These are phyloP conservation scores for Panthera tigris DNA, from an alignment of 2,113 vertebrate genomes.

Conservation along the genomic window DNA sequence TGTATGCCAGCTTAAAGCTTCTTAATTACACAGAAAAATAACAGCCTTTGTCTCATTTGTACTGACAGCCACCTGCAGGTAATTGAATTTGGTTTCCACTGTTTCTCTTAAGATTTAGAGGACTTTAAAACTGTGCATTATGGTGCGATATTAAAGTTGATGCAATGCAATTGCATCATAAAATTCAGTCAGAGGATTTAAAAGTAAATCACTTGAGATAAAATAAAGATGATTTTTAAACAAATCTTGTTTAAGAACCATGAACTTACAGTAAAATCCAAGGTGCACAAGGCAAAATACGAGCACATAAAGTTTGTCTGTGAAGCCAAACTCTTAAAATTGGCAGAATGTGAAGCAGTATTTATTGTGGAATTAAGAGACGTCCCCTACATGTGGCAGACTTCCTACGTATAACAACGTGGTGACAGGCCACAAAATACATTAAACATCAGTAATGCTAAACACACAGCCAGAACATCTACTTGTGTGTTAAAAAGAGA, in stretches of 20 bases:
- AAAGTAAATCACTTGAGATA: constrained; percentile 46
- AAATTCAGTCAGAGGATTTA: neutral
- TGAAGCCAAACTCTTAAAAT: neutral
- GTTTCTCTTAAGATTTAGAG: neutral
- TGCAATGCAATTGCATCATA: neutral
- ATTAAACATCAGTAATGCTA: neutral
- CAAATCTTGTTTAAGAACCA: neutral
- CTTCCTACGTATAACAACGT: neutral
- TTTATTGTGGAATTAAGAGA: constrained; percentile 11
- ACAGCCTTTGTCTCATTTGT: accelerated
- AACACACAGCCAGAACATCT: neutral
- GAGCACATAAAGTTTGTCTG: neutral
- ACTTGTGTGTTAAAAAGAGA: neutral
- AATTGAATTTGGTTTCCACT: neutral
- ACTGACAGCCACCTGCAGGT: neutral
- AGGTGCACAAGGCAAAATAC: neutral
- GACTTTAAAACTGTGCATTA: neutral
- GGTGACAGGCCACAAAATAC: neutral
- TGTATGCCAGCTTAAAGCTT: neutral
- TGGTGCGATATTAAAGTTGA: neutral
- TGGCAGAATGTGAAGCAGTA: constrained; percentile 9
- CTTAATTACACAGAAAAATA: constrained; percentile 18
- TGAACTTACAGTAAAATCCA: neutral
- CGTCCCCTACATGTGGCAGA: neutral
- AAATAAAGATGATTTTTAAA: constrained; percentile 45